Evolutionary conservation across 2,113 vertebrate genomes (phyloP), one percentile per base, ranked within the genome.

Genomic region (Barnardius zonarius): DNA sequence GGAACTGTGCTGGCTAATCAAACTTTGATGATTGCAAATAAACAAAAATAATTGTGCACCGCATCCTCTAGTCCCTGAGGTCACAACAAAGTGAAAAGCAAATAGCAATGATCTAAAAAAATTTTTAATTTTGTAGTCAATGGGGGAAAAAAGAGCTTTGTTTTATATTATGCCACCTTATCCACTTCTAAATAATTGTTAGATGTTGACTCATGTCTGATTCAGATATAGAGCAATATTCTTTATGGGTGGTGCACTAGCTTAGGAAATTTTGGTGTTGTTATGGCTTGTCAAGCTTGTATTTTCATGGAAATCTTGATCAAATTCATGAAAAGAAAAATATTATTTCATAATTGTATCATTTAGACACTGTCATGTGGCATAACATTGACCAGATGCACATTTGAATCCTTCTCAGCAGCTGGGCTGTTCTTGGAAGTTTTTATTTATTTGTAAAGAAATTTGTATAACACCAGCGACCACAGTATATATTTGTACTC

Each of bases 191-290:
- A 95, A 81, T 64, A 70, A 37, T 67, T 83, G 54, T 54, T 67
- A 86, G 51, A 81, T 70, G 66, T 92, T 96, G 85, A 96, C 68
- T 95, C 86, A 92, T n/a, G 68, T 64, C 84, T 96, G 91, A 91
- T 96, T 95, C 89, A 93, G 82, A 86, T 75, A 92, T 30, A 96
- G 18, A 88, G 81, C 63, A 90, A 76, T 90, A 96, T 87, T 92
- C 68, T 75, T 27, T 92, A 52, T 87, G 91, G 88, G 78, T 91
- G 92, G 89, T 93, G 82, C 55, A 79, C 54, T 82, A 75, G 48
- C 55, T 96, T 91, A 76, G 62, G 73, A 94, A 94, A 91, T 37
- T 92, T 89, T 93, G 77, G 30, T 17, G 88, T 69, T 95, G 88
- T 94, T 92, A 79, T 74, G 66, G 39, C 83, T 97, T 95, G 92